Conservation (phyloP, 2,113 vertebrate genomes). For the Nothoprocta pentlandii region DNA sequence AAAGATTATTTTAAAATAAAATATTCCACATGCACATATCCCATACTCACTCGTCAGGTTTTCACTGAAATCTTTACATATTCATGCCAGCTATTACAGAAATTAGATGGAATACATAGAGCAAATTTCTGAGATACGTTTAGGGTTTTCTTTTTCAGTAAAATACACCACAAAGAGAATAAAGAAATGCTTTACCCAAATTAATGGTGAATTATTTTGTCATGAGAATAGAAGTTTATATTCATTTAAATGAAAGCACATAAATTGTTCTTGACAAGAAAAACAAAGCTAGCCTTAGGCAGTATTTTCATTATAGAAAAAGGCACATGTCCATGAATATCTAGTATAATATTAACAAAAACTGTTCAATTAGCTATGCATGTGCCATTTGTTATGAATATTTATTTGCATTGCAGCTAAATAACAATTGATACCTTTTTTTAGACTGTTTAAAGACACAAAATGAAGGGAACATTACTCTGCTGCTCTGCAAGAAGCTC, state of each 20-base stretch:
- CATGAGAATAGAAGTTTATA: constrained; percentile 83
- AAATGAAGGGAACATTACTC: constrained; percentile 67
- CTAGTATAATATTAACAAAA: constrained; percentile 90
- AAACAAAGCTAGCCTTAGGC: constrained; percentile 86
- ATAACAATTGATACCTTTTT: constrained; percentile 75
- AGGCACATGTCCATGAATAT: constrained; percentile 86
- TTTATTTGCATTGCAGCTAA: constrained; percentile 78
- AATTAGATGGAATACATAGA: constrained; percentile 64
- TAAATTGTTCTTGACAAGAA: constrained; percentile 87
- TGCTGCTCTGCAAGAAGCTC: constrained; percentile 33
- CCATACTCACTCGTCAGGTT: constrained; percentile 57
- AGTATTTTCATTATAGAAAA: constrained; percentile 86
- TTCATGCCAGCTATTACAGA: constrained; percentile 51
- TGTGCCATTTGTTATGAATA: constrained; percentile 84
- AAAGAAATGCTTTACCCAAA: constrained; percentile 81
- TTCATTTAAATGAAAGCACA: constrained; percentile 85
- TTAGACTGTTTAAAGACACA: constrained; percentile 67
- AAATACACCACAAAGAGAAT: constrained; percentile 77
- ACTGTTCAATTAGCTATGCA: constrained; percentile 84
- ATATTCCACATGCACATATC: constrained; percentile 15
- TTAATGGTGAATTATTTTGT: constrained; percentile 84
- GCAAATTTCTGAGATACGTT: constrained; percentile 63
- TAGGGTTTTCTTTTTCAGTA: constrained; percentile 71
- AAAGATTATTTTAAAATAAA: constrained; percentile 67
- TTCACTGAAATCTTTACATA: constrained; percentile 64